Conservation (phyloP, 2,888 invertebrate genomes). For the Pteria penguin region DNA sequence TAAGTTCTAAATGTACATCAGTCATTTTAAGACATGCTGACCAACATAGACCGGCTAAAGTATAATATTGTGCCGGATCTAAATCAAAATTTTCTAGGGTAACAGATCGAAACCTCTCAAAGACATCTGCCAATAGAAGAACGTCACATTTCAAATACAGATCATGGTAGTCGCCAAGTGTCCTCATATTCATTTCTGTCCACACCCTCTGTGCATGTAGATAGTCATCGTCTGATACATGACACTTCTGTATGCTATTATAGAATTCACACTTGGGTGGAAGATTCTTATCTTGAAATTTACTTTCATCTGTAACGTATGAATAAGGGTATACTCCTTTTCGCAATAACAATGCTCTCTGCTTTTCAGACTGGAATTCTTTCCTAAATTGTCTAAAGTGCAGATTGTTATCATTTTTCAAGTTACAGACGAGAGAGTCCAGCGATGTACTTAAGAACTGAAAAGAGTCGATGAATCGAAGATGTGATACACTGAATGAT, state of each 20-base stretch:
- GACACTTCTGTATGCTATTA: constrained; percentile 15
- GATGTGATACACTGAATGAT: too few species aligned
- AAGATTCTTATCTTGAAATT: too few species aligned
- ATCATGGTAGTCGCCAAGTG: constrained; percentile 57
- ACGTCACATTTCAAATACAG: constrained; percentile 64
- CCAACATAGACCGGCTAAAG: constrained; percentile 23
- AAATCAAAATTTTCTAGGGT: background rate
- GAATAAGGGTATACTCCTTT: too few species aligned
- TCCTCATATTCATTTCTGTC: constrained; percentile 15
- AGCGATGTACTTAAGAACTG: too few species aligned
- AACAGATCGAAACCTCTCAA: constrained; percentile 54
- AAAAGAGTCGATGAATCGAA: too few species aligned
- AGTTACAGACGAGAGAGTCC: too few species aligned
- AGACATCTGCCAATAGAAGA: constrained; percentile 70
- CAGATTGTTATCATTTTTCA: too few species aligned
- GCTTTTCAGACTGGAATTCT: too few species aligned
- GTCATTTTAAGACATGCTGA: constrained; percentile 55
- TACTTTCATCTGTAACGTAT: too few species aligned
- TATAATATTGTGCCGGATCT: constrained; percentile 27
- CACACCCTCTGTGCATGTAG: constrained; percentile 45
- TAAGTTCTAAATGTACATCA: background rate
- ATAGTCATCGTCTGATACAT: constrained; percentile 51
- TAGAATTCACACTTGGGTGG: too few species aligned
- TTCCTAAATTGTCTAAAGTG: too few species aligned
- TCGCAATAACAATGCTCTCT: too few species aligned